Evolutionary conservation across 2,797 vertebrate genomes (phyloP).

Genomic region (Ciconia nigra): DNA sequence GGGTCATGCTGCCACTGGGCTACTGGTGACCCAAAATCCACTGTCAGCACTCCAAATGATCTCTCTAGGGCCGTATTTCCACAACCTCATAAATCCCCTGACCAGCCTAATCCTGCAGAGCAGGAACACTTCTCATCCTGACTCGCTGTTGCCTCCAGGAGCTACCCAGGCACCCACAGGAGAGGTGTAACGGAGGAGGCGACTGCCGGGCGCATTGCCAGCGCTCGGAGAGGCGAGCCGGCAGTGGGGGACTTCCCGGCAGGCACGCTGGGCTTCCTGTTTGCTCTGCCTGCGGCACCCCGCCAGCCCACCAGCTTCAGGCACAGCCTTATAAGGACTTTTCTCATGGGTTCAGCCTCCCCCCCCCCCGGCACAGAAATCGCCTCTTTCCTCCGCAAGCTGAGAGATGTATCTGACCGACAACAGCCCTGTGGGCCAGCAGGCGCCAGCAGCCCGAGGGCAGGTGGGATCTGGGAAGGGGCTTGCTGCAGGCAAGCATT

Average conservation of each 20-base stretch:
- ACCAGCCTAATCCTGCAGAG: neutral
- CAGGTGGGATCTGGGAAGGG: neutral
- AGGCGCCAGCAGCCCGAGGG: neutral
- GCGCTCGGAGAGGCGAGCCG: fast-evolving
- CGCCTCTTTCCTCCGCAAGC: neutral
- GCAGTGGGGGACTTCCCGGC: neutral
- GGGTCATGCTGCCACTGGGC: neutral
- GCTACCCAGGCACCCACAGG: fast-evolving
- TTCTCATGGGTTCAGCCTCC: neutral
- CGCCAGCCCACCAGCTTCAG: neutral
- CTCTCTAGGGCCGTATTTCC: neutral
- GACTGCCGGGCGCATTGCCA: fast-evolving
- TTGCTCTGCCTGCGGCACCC: neutral
- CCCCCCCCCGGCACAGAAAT: neutral
- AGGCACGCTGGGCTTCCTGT: slow-evolving; percentile 12
- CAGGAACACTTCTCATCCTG: neutral
- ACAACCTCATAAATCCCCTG: neutral
- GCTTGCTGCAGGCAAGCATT: neutral
- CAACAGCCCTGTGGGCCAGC: neutral
- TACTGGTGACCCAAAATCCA: neutral
- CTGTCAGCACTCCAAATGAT: neutral
- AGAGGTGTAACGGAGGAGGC: neutral
- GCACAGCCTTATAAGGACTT: slow-evolving; percentile 38
- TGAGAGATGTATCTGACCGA: neutral
- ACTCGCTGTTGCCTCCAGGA: neutral